Base-by-base conservation (phyloP, 2,888 invertebrate genomes). In the Tetranychus truncatus region DNA sequence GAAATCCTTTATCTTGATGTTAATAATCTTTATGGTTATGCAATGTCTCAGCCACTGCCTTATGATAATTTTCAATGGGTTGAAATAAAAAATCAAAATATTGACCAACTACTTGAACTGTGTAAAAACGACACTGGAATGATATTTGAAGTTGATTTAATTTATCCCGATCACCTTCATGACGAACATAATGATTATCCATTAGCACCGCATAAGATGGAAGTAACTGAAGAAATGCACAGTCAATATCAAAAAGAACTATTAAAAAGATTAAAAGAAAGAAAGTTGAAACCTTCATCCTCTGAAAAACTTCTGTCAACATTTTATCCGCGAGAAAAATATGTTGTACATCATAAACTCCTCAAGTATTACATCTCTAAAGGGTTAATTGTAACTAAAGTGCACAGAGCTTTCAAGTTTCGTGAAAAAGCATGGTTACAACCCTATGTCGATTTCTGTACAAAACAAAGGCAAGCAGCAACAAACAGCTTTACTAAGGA, bases 401-500 rank as follows among this genome's bases (percentile, higher is more conserved):
- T 69, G 5, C 69, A n/a, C n/a, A 4, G 69, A 6, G 11, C 34
- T 7, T 18, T 69, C 7, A 24, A 20, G 2, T 20, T 69, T 6
- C 20, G 6, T 5, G 11, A 69, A 20, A 69, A n/a, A 6, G 20
- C 69, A 21, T 69, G 69, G 69, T 24, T 69, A 1, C 1, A 69
- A 8, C 69, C 69, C 1, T 69, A 69, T 24, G 24, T 69, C 1
- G 21, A 69, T 69, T 20, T 69, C 1, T 69, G 69, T 76, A 78
- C 78, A 9, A 67, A 75, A 11, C 72, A 66, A 75, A 74, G 77
- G 20, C 79, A 78, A 78, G 76, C 79, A 74, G 81, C 78, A 78
- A 80, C 77, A 75, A 81, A 78, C 77, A 80, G 79, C 66, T 82
- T 82, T 80, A 79, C 81, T 75, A 81, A 82, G 79, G 80, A 80